A percentile compares a stretch with the other conserved stretches of the same genome.
phyloP scores from a whole-genome alignment of 2,797 vertebrate species.

The Sebastes elongatus region DNA sequence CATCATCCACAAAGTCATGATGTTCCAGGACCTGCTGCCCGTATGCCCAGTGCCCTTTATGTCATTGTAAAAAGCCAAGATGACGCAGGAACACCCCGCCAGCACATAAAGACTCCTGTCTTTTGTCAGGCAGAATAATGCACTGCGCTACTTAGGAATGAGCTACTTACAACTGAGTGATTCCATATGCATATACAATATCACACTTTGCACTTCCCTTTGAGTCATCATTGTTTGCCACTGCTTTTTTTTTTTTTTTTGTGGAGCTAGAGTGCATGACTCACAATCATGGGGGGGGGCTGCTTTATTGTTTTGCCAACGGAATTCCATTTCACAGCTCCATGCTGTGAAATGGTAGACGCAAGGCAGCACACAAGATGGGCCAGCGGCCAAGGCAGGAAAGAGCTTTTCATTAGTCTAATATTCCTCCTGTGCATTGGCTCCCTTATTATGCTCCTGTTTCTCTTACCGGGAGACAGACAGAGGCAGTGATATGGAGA shows the following conservation, averaged over 20 bases:
- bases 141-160: not conserved
- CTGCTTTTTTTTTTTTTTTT: constrained; percentile 11
- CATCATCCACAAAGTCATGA: constrained; percentile 21
- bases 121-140: not conserved
- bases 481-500: constrained; percentile 24
- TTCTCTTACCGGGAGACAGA: constrained; percentile 44
- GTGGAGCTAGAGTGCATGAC: constrained; percentile 36
- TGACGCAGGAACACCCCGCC: not conserved
- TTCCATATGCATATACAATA: constrained; percentile 14
- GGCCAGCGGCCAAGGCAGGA: constrained; percentile 67
- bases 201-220: constrained; percentile 22
- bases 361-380: constrained; percentile 46
- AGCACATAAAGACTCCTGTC: not conserved
- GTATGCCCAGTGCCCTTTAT: not conserved
- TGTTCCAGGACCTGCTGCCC: constrained; percentile 20
- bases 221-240: constrained; percentile 33
- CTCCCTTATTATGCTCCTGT: constrained; percentile 59
- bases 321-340: constrained; percentile 61
- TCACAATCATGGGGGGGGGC: constrained; percentile 5
- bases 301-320: constrained; percentile 68
- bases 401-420: constrained; percentile 81
- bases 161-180: constrained; percentile 6
- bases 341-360: constrained; percentile 54
- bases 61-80: constrained; percentile 5
- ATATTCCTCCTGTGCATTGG: constrained; percentile 75